phyloP scores from a whole-genome alignment of 2,113 vertebrate genomes.

The Rhinolophus sinicus region DNA sequence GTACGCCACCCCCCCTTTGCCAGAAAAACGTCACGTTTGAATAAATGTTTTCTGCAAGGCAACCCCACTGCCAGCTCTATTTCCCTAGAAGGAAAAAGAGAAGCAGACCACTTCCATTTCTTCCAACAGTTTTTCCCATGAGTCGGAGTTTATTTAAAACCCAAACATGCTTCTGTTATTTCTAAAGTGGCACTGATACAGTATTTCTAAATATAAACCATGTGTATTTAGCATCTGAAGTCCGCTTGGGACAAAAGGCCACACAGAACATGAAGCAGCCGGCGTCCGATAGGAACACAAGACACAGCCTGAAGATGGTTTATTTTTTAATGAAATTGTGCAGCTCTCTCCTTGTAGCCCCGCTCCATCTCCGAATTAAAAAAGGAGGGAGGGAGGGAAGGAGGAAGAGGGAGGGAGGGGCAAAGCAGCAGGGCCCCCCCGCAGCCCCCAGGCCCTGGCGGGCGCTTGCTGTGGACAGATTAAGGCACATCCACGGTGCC shows the following conservation, averaged over 20 bases:
- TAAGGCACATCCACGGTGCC: conserved; percentile 53
- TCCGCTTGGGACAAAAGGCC: conserved; percentile 51
- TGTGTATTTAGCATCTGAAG: conserved; percentile 67
- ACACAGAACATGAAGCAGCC: background rate
- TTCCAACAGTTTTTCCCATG: background rate
- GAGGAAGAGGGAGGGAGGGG: background rate
- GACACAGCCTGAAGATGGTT: background rate
- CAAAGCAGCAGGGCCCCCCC: background rate
- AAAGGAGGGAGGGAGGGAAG: too few species aligned
- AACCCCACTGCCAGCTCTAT: background rate
- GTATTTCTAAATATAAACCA: background rate
- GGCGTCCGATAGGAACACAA: background rate
- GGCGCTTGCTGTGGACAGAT: too few species aligned
- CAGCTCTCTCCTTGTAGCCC: background rate
- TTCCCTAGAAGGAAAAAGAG: background rate
- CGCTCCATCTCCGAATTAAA: background rate
- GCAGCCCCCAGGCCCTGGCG: accelerated
- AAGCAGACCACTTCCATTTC: background rate
- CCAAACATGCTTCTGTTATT: background rate
- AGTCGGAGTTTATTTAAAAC: background rate
- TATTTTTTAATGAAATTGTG: background rate
- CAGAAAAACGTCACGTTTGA: background rate
- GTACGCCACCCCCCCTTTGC: background rate
- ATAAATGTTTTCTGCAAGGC: background rate
- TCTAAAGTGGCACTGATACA: background rate